Evolutionary conservation across 2,797 vertebrate genomes (phyloP).

Genomic region (Tenualosa ilisha): DNA sequence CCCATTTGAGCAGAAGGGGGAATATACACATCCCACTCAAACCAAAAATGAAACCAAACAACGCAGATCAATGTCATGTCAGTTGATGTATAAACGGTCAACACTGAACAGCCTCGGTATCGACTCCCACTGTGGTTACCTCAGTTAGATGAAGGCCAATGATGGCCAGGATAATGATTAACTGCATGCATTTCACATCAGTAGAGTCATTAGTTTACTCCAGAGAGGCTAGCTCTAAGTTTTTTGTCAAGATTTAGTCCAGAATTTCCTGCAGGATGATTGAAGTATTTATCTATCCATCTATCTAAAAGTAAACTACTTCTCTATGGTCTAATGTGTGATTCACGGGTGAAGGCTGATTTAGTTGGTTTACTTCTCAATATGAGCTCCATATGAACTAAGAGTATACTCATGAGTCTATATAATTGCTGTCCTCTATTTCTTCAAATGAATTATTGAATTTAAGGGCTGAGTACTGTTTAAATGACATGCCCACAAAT

Average conservation of each 20-base stretch:
- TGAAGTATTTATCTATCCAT: too few species aligned
- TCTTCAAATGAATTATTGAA: background rate
- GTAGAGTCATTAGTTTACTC: background rate
- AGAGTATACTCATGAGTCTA: too few species aligned
- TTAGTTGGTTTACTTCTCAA: background rate
- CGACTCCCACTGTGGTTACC: background rate
- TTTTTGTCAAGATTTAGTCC: too few species aligned
- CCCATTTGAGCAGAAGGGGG: background rate
- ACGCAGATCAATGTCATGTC: background rate
- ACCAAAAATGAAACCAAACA: background rate
- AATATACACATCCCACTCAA: background rate
- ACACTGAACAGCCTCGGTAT: background rate
- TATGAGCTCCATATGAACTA: too few species aligned
- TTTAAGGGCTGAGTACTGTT: background rate
- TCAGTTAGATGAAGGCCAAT: background rate
- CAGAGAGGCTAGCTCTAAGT: background rate
- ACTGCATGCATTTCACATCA: background rate
- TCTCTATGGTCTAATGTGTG: background rate
- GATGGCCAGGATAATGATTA: background rate
- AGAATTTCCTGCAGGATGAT: too few species aligned
- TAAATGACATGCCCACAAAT: background rate
- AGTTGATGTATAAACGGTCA: background rate
- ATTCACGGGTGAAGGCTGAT: background rate
- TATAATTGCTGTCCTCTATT: background rate
- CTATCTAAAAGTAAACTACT: background rate